Percentiles rank a stretch among this genome's conserved stretches.
phyloP scores from a whole-genome alignment of 2,888 invertebrate species.

The Drosophila macrospina region DNA sequence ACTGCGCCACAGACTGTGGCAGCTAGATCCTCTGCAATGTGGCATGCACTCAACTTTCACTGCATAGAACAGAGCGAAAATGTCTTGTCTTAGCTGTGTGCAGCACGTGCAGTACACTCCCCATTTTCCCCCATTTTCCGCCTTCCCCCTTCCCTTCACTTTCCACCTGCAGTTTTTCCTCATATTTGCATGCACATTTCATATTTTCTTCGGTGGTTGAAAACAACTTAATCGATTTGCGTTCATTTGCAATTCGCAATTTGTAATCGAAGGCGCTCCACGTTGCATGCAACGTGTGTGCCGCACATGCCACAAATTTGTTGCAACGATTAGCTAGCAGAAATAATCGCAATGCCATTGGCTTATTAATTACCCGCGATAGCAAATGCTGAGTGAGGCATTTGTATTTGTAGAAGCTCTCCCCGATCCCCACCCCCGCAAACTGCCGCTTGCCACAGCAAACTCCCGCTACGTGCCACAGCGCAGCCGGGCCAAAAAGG shows the following conservation, averaged over 20 bases:
- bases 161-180: not conserved
- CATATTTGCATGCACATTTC: slow-evolving; percentile 75
- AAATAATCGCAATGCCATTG: slow-evolving; percentile 64
- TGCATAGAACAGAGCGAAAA: slow-evolving; percentile 63
- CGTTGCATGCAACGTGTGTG: slow-evolving; percentile 39
- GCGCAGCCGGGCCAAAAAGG: slow-evolving; percentile 1
- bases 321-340: slow-evolving; percentile 71
- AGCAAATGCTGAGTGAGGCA: slow-evolving; percentile 68
- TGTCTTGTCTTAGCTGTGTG: slow-evolving; percentile 51
- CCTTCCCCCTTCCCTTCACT: not conserved
- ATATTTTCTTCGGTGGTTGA: slow-evolving; percentile 51
- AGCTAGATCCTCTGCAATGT: slow-evolving; percentile 33
- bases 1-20: not conserved
- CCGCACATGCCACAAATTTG: slow-evolving; percentile 73
- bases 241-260: slow-evolving; percentile 67
- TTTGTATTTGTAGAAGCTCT: slow-evolving; percentile 37
- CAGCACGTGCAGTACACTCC: slow-evolving; percentile 63
- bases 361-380: slow-evolving; percentile 76
- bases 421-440: not conserved
- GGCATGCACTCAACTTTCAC: slow-evolving; percentile 64
- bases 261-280: slow-evolving; percentile 62
- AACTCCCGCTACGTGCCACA: not conserved
- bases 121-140: not conserved
- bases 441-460: not conserved
- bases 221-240: slow-evolving; percentile 79